Evolutionary conservation across 2,113 vertebrate genomes (phyloP).

Genomic region (Hemichromis elongatus): DNA sequence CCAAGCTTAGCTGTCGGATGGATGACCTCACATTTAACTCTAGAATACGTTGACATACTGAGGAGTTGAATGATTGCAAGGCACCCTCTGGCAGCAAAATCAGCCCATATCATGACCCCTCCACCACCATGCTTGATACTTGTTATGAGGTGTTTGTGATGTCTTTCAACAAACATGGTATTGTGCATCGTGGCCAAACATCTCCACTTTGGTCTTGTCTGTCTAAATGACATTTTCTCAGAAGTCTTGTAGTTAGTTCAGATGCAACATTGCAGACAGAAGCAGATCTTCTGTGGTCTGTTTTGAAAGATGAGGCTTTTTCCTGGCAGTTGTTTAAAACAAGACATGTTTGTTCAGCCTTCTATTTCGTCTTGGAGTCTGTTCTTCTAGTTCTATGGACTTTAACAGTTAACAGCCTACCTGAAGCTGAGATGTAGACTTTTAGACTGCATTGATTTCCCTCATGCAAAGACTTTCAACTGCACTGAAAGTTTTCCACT

Average conservation of each 20-base stretch:
- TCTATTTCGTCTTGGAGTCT: neutral
- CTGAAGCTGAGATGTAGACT: neutral
- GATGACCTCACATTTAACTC: neutral
- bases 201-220: no score
- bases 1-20: neutral
- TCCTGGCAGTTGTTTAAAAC: neutral
- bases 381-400: neutral
- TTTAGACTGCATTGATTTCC: neutral
- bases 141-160: neutral
- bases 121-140: neutral
- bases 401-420: neutral
- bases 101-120: neutral
- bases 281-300: neutral
- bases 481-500: neutral
- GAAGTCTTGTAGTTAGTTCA: neutral
- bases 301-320: neutral
- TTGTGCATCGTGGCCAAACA: neutral
- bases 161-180: neutral
- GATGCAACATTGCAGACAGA: neutral
- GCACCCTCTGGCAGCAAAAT: neutral
- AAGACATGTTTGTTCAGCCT: neutral
- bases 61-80: neutral
- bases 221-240: neutral
- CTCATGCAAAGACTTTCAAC: neutral
- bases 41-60: neutral